A percentile compares a stretch with the other conserved stretches of the same genome.
Conservation (phyloP, 1,140 invertebrate species). For the Drosophila pachea region DNA sequence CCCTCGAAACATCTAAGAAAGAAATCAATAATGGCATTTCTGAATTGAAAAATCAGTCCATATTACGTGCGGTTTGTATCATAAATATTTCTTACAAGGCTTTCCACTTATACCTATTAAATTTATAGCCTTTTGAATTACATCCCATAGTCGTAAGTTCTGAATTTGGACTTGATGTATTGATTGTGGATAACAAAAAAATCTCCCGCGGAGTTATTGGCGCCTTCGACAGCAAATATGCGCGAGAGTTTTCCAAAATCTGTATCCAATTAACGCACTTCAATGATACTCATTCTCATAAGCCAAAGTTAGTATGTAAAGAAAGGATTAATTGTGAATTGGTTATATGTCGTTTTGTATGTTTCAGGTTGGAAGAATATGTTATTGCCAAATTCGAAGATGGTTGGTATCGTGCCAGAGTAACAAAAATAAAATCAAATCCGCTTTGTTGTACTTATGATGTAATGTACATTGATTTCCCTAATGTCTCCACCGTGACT, state of each 20-base stretch:
- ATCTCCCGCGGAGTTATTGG: conserved; percentile 57
- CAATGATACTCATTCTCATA: conserved; percentile 37
- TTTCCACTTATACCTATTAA: background rate
- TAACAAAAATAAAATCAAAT: conserved; percentile 41
- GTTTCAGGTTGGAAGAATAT: conserved; percentile 52
- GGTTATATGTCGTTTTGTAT: background rate
- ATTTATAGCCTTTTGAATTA: conserved; percentile 45
- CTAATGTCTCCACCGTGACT: conserved; percentile 41
- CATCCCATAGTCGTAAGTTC: conserved; percentile 9
- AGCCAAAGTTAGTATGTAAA: conserved; percentile 48
- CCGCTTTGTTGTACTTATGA: conserved; percentile 8
- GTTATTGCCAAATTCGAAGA: conserved; percentile 53
- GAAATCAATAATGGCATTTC: too few species aligned
- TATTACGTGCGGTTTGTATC: conserved; percentile 14
- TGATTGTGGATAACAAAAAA: conserved; percentile 53
- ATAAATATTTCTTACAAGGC: background rate
- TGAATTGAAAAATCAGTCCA: too few species aligned
- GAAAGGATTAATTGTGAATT: background rate
- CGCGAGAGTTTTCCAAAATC: conserved; percentile 35
- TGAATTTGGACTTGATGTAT: conserved; percentile 37
- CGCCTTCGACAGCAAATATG: conserved; percentile 43
- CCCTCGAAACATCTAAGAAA: too few species aligned
- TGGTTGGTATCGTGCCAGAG: conserved; percentile 57
- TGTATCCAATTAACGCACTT: conserved; percentile 32
- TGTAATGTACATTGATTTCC: conserved; percentile 57